Conservation (phyloP, 2,113 vertebrate species). For the Notechis scutatus region DNA sequence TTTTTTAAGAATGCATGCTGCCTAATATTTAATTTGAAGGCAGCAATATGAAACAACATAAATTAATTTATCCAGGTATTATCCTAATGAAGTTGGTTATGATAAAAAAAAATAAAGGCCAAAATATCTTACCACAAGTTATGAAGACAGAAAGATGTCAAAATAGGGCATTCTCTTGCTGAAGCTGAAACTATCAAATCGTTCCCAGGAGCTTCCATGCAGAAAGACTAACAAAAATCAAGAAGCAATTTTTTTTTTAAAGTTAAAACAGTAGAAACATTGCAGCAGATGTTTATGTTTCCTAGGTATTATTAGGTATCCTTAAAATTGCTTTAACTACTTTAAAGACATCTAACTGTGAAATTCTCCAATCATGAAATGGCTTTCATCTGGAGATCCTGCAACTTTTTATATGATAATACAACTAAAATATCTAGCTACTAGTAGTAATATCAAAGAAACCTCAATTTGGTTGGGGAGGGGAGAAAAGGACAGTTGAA, state of each 20-base stretch:
- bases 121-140: conserved; percentile 57
- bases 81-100: not conserved
- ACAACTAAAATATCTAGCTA: not conserved
- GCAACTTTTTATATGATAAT: not conserved
- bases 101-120: not conserved
- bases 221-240: conserved; percentile 51
- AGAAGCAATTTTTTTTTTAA: conserved; percentile 7
- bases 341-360: not conserved
- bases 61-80: not conserved
- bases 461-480: not conserved
- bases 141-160: conserved; percentile 50
- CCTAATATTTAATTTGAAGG: not conserved
- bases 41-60: not conserved
- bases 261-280: not conserved
- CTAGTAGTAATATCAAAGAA: not conserved
- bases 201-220: conserved; percentile 46
- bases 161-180: conserved; percentile 50
- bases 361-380: not conserved
- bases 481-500: not conserved
- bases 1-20: not conserved
- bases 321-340: not conserved
- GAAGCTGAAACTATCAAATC: conserved; percentile 41
- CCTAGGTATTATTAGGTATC: not conserved
- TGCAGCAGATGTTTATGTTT: not conserved
- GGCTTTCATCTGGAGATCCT: not conserved